phyloP scores from a whole-genome alignment of 2,888 invertebrate genomes.

The Mamestra brassicae region DNA sequence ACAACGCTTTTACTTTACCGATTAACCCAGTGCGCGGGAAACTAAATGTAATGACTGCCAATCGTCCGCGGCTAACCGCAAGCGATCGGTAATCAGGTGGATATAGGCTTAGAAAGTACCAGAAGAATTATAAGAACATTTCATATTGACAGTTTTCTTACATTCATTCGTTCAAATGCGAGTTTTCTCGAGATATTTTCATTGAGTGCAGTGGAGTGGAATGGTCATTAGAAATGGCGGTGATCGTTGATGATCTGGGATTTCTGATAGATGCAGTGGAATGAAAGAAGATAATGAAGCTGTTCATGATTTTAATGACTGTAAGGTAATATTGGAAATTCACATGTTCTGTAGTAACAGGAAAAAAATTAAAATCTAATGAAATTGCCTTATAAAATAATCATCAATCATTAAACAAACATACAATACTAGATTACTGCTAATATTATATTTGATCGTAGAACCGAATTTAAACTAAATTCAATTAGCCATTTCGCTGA shows the following conservation, averaged over 20 bases:
- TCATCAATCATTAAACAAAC: not conserved
- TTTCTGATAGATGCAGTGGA: constrained; percentile 8
- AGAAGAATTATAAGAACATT: constrained; percentile 52
- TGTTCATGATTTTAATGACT: not conserved
- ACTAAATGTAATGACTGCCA: constrained; percentile 50
- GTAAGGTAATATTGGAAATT: not conserved
- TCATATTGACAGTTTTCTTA: constrained; percentile 46
- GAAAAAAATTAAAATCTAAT: not conserved
- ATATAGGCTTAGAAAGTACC: constrained; percentile 53
- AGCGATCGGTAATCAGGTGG: constrained; percentile 47
- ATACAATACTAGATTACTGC: not conserved
- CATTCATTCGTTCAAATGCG: constrained; percentile 23
- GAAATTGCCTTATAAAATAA: not conserved
- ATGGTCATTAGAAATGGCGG: constrained; percentile 55
- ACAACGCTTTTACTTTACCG: constrained; percentile 42
- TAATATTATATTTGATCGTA: not conserved
- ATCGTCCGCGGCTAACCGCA: constrained; percentile 54
- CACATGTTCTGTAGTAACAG: too few relatives aligned
- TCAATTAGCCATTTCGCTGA: not conserved
- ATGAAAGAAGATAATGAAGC: constrained; percentile 19
- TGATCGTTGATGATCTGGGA: constrained; percentile 27
- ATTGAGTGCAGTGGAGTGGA: constrained; percentile 55
- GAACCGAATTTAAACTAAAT: not conserved
- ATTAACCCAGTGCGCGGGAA: constrained; percentile 62
- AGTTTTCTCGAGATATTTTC: constrained; percentile 51